These are phyloP conservation scores for Pangasius macronema DNA, from an alignment of 2,797 vertebrate genomes.

Conservation along the genomic window DNA sequence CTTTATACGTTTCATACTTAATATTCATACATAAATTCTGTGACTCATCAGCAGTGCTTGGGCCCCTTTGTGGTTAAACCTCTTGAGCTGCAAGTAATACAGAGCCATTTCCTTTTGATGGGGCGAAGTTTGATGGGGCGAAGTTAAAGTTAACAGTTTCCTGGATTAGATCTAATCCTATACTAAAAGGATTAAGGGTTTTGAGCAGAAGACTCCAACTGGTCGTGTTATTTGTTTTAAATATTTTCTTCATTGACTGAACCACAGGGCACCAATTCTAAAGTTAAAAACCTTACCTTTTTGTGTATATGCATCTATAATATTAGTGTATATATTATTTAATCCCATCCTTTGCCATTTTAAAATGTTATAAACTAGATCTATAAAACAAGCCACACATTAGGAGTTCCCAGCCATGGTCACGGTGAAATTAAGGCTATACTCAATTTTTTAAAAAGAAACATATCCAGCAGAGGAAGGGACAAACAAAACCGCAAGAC, in stretches of 20 bases:
- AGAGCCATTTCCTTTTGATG: background rate
- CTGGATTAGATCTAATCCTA: background rate
- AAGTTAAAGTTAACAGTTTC: too few species aligned
- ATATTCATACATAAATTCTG: background rate
- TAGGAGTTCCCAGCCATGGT: background rate
- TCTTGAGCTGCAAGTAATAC: background rate
- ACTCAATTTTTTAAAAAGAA: background rate
- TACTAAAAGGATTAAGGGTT: conserved; percentile 12
- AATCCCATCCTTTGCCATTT: background rate
- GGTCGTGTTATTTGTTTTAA: conserved; percentile 1
- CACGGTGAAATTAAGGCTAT: background rate
- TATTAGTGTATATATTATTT: background rate
- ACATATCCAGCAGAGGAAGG: background rate
- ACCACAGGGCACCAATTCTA: background rate
- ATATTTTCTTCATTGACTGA: background rate
- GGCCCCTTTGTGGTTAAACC: background rate
- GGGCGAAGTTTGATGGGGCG: background rate
- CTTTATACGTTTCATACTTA: background rate
- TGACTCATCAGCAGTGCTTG: background rate
- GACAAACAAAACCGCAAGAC: background rate
- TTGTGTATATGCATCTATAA: background rate
- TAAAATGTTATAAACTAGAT: background rate
- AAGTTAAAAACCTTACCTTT: background rate
- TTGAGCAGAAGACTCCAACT: background rate
- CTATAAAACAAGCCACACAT: background rate